Evolutionary conservation across 2,797 vertebrate species (phyloP).

Genomic region (Prunella strophiata): DNA sequence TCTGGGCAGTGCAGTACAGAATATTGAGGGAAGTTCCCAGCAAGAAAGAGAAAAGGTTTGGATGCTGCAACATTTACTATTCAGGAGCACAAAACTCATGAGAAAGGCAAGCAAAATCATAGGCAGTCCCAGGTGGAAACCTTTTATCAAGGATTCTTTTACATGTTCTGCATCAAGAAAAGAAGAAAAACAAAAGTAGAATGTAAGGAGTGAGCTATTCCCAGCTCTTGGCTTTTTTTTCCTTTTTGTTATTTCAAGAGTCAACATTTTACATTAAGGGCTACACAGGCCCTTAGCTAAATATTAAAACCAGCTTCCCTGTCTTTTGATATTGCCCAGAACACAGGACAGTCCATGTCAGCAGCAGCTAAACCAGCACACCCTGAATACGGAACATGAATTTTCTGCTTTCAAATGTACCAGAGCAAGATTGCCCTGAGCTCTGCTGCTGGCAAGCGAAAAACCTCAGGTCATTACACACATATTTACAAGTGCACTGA

Average conservation of each 20-base stretch:
- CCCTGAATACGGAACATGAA: accelerated
- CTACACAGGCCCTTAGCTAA: background rate
- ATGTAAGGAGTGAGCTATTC: background rate
- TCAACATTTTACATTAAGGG: background rate
- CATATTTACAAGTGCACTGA: background rate
- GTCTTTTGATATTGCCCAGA: background rate
- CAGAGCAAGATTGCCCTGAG: background rate
- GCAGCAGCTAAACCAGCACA: background rate
- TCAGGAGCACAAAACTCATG: background rate
- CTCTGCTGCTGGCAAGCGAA: background rate
- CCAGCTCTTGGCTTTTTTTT: too few species aligned
- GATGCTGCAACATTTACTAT: background rate
- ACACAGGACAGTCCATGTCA: background rate
- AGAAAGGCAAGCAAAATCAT: background rate
- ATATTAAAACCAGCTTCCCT: background rate
- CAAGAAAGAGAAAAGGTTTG: background rate
- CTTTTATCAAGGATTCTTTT: background rate
- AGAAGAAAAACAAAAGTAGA: background rate
- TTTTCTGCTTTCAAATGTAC: background rate
- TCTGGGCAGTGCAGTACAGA: background rate
- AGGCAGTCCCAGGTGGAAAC: background rate
- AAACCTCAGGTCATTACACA: background rate
- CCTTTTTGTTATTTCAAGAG: background rate
- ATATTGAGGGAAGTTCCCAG: background rate
- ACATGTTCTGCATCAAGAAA: background rate